Base-by-base conservation (phyloP, 2,888 invertebrate genomes). In the Drosophila bunnanda region DNA sequence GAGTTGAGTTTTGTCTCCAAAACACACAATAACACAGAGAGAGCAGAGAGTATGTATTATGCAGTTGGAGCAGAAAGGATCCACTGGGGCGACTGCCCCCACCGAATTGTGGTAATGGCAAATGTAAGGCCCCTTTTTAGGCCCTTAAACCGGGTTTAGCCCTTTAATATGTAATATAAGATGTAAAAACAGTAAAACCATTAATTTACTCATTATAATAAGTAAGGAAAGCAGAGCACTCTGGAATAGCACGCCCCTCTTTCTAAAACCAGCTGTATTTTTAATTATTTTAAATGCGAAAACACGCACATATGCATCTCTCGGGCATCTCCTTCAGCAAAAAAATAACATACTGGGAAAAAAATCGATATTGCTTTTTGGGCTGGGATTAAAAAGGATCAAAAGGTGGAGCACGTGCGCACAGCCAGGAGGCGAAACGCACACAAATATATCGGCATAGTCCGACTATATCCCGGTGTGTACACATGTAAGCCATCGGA, bases 271-370 rank as follows among this genome's bases (percentile, higher is more conserved):
- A 30, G 43, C 25, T 36, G 39, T 60, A 52, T 66, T 72, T 80
- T 68, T 75, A 82, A 85, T 82, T 80, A 85, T 79, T 85, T 85
- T 80, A 78, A 83, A 86, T 83, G 83, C 46, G 34, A 72, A 70
- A 52, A 10, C 20, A 50, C 58, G n/a, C n/a, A 55, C 38, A 55
- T n/a, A 43, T 61, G 64, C 15, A 48, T 32, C 28, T 52, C 52
- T 30, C 25, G 5, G 34, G 46, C 25, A 22, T 34, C 48, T 9
- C 34, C 28, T 34, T 10, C n/a, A 46, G 46, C 46, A 28, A 56
- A 53, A 22, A 52, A 57, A 44, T 25, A 57, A 44, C 22, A 53
- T 22, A 46, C 9, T 44, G 30, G 34, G 20, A 53, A 73, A 50
- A 78, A 86, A 87, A 85, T 85, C 85, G 61, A 88, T 85, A 71